Conservation (phyloP, 1,140 invertebrate species). For the Hylaeus volcanicus region DNA sequence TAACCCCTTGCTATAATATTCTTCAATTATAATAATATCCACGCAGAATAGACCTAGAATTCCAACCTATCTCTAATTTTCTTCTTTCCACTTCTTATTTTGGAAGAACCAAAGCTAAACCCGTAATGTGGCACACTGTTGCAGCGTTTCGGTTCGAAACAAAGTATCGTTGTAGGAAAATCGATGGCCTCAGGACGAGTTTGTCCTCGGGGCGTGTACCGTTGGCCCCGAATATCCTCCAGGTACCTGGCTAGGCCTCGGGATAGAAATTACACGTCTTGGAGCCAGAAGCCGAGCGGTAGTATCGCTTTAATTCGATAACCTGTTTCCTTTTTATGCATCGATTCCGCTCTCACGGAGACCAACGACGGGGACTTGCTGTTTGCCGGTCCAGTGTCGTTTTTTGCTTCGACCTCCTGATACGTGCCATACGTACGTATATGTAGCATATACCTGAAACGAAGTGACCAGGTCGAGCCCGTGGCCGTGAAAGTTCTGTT, state of each 20-base stretch:
- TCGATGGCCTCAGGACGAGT: neutral
- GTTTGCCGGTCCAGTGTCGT: slow-evolving; percentile 26
- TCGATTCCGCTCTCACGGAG: slow-evolving; percentile 64
- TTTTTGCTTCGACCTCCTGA: slow-evolving; percentile 59
- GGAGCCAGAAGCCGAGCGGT: slow-evolving; percentile 29
- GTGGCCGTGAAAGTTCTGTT: slow-evolving; percentile 77
- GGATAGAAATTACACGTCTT: slow-evolving; percentile 67
- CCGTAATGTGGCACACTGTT: neutral
- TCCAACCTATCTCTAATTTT: no score
- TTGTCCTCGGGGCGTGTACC: slow-evolving; percentile 17
- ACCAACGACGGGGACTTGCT: slow-evolving; percentile 21
- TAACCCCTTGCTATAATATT: no score
- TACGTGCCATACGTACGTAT: neutral
- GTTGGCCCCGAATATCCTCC: slow-evolving; percentile 49
- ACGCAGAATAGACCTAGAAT: no score
- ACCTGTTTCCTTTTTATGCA: slow-evolving; percentile 72
- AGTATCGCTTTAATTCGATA: slow-evolving; percentile 72
- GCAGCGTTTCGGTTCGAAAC: neutral
- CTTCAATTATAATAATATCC: no score
- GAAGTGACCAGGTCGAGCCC: slow-evolving; percentile 68
- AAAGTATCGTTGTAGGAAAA: neutral
- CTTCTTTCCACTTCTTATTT: no score
- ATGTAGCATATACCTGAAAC: slow-evolving; percentile 16
- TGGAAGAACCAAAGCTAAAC: no score
- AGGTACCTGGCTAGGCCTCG: slow-evolving; percentile 29